phyloP scores from a whole-genome alignment of 2,888 invertebrate genomes.

The Stenichneumon culpator region DNA sequence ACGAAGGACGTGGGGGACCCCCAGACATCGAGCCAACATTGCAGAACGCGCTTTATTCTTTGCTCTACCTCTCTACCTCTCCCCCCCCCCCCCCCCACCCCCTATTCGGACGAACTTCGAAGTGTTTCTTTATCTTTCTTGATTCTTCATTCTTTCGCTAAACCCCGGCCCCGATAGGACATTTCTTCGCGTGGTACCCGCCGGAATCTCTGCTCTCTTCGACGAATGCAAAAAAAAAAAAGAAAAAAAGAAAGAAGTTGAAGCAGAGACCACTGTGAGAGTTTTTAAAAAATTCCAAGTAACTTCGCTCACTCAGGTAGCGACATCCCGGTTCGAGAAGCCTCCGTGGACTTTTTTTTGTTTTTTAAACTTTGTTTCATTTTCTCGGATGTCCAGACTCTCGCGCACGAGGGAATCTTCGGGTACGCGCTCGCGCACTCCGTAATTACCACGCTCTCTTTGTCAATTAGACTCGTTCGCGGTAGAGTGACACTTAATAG shows the following conservation, averaged over 20 bases:
- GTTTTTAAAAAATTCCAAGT: constrained; percentile 4
- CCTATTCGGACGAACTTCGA: not conserved
- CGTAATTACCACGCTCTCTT: constrained; percentile 74
- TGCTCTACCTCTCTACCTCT: not conserved
- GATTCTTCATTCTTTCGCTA: not conserved
- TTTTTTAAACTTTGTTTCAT: not conserved
- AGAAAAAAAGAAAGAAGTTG: not conserved
- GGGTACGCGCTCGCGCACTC: constrained; percentile 58
- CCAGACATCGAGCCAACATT: constrained; percentile 53
- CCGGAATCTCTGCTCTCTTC: not conserved
- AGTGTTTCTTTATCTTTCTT: constrained; percentile 17
- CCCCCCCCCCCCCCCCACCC: not conserved
- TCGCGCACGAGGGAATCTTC: constrained; percentile 61
- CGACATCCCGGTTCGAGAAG: not conserved
- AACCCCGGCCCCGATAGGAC: not conserved
- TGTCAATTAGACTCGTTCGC: constrained; percentile 75
- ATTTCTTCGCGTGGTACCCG: not conserved
- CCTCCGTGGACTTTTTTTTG: not conserved
- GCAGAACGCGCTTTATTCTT: constrained; percentile 43
- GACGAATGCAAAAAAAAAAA: constrained; percentile 6
- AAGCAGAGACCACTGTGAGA: not conserved
- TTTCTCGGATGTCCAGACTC: constrained; percentile 23
- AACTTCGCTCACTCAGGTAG: not conserved
- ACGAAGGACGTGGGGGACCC: constrained; percentile 49
- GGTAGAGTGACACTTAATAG: constrained; percentile 74